A percentile compares a stretch with the other conserved stretches of the same genome.
Conservation (phyloP, 2,888 invertebrate species). For the Protula sp. region DNA sequence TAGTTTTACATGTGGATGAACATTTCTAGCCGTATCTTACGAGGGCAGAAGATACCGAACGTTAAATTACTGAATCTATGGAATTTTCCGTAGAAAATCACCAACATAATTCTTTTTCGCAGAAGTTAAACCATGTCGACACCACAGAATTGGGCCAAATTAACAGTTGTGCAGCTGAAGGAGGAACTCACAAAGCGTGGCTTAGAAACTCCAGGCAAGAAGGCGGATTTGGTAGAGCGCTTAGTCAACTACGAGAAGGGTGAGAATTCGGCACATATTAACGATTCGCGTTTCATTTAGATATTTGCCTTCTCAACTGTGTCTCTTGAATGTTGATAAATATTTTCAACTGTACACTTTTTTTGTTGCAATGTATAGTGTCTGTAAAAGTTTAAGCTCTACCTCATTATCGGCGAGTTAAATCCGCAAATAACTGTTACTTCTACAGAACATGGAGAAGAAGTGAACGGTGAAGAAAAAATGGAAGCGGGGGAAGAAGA, state of each 20-base stretch:
- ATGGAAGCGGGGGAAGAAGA: background rate
- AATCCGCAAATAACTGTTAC: background rate
- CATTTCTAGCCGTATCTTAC: no score
- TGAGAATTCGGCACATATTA: background rate
- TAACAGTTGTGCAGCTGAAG: constrained; percentile 2
- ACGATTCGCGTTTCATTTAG: background rate
- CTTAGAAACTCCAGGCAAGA: constrained; percentile 1
- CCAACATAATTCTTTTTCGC: no score
- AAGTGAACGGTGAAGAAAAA: background rate
- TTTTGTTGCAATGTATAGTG: background rate
- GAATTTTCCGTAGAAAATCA: no score
- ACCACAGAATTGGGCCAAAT: background rate
- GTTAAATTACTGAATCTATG: no score
- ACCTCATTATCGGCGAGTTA: background rate
- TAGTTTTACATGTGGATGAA: no score
- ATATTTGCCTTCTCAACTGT: no score
- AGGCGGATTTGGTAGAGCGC: background rate
- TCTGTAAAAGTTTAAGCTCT: background rate
- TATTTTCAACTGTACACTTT: no score
- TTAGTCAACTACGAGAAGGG: background rate
- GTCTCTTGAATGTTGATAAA: no score
- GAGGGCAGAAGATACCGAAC: no score
- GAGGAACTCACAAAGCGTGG: background rate
- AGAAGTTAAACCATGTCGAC: constrained; percentile 2
- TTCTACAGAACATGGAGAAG: background rate